Conservation (phyloP, 2,113 vertebrate genomes). For the Geothlypis trichas region DNA sequence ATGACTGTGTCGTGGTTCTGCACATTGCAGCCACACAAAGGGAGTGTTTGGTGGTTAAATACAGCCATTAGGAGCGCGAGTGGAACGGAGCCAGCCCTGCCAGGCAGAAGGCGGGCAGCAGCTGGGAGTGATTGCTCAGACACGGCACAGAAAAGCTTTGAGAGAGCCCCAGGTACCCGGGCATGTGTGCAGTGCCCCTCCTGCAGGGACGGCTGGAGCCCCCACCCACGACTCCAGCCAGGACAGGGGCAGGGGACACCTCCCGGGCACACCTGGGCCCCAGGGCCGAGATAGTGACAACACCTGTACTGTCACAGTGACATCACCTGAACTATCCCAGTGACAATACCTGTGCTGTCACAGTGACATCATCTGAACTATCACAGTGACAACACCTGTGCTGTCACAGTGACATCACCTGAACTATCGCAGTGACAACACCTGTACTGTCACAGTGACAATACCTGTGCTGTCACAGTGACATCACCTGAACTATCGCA, state of each 20-base stretch:
- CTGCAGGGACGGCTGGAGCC: background rate
- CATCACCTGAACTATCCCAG: too few species aligned
- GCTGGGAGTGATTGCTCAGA: conserved; percentile 28
- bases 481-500: background rate
- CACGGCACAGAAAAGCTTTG: background rate
- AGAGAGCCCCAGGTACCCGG: background rate
- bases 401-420: too few species aligned
- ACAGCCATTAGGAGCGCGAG: background rate
- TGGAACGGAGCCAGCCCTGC: background rate
- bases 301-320: background rate
- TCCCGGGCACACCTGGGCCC: background rate
- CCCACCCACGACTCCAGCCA: background rate
- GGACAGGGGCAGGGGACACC: background rate
- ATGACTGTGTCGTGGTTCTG: background rate
- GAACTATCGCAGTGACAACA: background rate
- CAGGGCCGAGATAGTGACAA: background rate
- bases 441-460: background rate
- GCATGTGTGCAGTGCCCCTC: background rate
- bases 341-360: accelerated
- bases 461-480: accelerated
- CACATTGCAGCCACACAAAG: background rate
- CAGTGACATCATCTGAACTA: background rate
- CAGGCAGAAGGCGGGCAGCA: conserved; percentile 34
- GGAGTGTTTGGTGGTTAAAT: background rate
- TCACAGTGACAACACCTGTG: background rate